Percentiles rank a stretch among this genome's conserved stretches.
phyloP scores from a whole-genome alignment of 2,113 vertebrate genomes.

The Strigops habroptila region DNA sequence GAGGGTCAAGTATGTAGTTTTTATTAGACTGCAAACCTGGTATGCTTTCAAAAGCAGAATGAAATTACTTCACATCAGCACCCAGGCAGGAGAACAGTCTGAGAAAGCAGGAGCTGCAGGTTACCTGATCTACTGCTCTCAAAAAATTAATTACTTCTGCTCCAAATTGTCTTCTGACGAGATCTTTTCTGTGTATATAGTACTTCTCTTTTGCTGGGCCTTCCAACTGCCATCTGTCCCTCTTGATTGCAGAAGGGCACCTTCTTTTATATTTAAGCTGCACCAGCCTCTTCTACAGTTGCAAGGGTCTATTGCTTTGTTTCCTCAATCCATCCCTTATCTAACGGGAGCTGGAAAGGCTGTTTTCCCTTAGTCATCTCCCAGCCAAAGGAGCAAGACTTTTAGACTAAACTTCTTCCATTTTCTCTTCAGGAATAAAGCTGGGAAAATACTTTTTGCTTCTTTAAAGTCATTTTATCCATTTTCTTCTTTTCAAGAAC shows the following conservation, averaged over 20 bases:
- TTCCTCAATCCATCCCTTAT: not conserved
- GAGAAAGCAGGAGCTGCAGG: not conserved
- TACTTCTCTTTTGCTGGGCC: not conserved
- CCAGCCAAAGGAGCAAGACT: not conserved
- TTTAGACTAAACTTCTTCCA: not conserved
- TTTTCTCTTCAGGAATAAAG: not conserved
- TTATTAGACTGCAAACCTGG: not conserved
- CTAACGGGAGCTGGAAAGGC: not conserved
- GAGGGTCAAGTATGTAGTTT: not conserved
- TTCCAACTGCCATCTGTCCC: not conserved
- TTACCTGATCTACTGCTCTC: not conserved
- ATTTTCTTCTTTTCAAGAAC: not conserved
- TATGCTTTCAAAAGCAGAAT: not conserved
- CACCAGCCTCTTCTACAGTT: not conserved
- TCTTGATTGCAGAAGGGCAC: not conserved
- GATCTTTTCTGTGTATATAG: not conserved
- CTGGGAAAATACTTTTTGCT: not conserved
- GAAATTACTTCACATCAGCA: not conserved
- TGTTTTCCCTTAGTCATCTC: not conserved
- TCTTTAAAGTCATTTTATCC: not conserved
- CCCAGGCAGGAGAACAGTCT: not conserved
- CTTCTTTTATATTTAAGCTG: not conserved
- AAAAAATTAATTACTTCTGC: not conserved
- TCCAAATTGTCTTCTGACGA: not conserved
- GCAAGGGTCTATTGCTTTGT: not conserved